Evolutionary conservation across 2,888 invertebrate species (phyloP).

Genomic region (Perithous albicinctus): DNA sequence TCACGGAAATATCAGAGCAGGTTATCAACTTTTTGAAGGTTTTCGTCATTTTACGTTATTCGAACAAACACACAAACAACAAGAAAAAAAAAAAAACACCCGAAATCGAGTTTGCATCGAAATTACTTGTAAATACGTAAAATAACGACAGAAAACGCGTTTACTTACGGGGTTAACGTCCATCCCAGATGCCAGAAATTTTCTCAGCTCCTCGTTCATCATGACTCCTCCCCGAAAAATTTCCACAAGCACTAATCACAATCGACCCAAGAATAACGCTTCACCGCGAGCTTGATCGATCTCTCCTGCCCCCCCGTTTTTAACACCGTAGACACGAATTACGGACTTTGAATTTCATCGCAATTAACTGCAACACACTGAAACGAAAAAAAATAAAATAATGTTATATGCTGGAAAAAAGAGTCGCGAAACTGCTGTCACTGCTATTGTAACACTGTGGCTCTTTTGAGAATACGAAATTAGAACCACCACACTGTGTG

Average conservation of each 20-base stretch:
- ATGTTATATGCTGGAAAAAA: not conserved
- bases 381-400: not conserved
- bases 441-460: not conserved
- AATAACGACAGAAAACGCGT: conserved; percentile 8
- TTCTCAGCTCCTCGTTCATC: conserved; percentile 72
- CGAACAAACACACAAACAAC: no score
- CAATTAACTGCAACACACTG: not conserved
- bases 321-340: conserved; percentile 5
- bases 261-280: conserved; percentile 81
- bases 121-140: no score
- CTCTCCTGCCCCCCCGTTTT: conserved; percentile 51
- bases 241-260: conserved; percentile 82
- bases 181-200: conserved; percentile 62
- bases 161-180: conserved; percentile 66
- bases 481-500: not conserved
- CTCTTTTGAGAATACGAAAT: conserved; percentile 1
- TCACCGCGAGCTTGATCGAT: conserved; percentile 80
- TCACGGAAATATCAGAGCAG: conserved; percentile 88
- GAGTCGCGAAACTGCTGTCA: conserved; percentile 8
- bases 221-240: conserved; percentile 80
- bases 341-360: not conserved
- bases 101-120: no score
- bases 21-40: conserved; percentile 92
- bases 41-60: conserved; percentile 80
- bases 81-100: no score